Evolutionary conservation across 2,797 vertebrate species (phyloP).

Genomic region (Novumbra hubbsi): DNA sequence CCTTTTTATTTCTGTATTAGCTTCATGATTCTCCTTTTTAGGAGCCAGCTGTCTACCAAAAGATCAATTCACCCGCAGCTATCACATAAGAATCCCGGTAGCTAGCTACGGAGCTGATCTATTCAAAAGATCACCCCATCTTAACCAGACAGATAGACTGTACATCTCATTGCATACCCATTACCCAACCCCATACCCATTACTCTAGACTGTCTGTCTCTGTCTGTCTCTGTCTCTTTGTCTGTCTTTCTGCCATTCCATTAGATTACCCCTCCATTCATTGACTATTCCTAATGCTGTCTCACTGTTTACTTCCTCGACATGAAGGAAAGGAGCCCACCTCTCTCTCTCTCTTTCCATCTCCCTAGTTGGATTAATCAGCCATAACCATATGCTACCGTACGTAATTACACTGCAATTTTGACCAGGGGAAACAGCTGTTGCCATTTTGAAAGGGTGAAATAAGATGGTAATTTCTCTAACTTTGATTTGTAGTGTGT

Average conservation of each 20-base stretch:
- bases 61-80: conserved; percentile 58
- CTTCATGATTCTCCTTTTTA: conserved; percentile 11
- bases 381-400: conserved; percentile 77
- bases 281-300: conserved; percentile 12
- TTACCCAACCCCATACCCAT: conserved; percentile 36
- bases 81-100: conserved; percentile 22
- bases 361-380: conserved; percentile 75
- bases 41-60: conserved; percentile 49
- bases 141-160: conserved; percentile 48
- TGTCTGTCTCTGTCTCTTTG: not conserved
- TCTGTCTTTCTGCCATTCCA: conserved; percentile 22
- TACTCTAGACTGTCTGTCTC: not conserved
- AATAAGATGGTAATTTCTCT: conserved; percentile 74
- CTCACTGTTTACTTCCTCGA: conserved; percentile 60
- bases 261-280: conserved; percentile 58
- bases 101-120: conserved; percentile 45
- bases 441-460: conserved; percentile 71
- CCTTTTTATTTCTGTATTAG: not conserved
- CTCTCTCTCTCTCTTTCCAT: conserved; percentile 15
- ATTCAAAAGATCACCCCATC: conserved; percentile 60
- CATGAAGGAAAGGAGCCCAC: conserved; percentile 63
- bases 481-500: conserved; percentile 76
- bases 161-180: conserved; percentile 60
- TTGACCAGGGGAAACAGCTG: conserved; percentile 76
- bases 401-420: conserved; percentile 72